These are phyloP conservation scores for Beris chalybata DNA, from an alignment of 2,888 invertebrate genomes.

Conservation along the genomic window DNA sequence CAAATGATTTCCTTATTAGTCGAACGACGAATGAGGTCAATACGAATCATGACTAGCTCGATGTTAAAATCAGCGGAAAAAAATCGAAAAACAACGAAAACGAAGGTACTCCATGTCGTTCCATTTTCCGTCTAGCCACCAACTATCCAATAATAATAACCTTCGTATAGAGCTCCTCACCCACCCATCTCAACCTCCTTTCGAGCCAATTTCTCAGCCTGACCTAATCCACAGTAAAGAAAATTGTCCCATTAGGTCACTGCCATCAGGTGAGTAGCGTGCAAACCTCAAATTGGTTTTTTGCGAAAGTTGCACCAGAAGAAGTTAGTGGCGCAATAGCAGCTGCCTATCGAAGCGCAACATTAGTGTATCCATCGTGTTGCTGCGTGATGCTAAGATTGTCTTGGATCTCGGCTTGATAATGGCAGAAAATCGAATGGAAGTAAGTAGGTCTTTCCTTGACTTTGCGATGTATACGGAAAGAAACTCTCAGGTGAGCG, in stretches of 20 bases:
- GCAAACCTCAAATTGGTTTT: conserved; percentile 21
- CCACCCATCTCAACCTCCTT: conserved; percentile 27
- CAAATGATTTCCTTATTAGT: conserved; percentile 17
- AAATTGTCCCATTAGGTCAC: conserved; percentile 35
- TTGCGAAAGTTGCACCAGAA: conserved; percentile 21
- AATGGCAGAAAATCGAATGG: conserved; percentile 7
- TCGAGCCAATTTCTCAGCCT: conserved; percentile 23
- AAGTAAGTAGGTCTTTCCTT: conserved; percentile 38
- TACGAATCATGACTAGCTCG: neutral
- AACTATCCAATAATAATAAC: conserved; percentile 21
- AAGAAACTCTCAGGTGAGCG: conserved; percentile 20
- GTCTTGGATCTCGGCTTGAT: neutral
- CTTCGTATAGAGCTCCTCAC: conserved; percentile 18
- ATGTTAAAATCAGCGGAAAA: neutral
- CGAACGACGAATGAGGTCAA: conserved; percentile 6
- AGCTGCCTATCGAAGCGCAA: neutral
- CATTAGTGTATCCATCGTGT: no score
- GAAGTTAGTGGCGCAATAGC: neutral
- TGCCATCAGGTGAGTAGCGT: neutral
- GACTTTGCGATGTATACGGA: conserved; percentile 34
- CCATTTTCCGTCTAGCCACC: conserved; percentile 4
- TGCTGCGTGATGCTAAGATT: neutral
- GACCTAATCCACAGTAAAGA: conserved; percentile 22
- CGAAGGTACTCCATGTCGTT: conserved; percentile 7
- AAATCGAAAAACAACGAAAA: conserved; percentile 2